These are phyloP conservation scores for Esox masquinongy DNA, from an alignment of 2,797 vertebrate genomes.

Conservation along the genomic window DNA sequence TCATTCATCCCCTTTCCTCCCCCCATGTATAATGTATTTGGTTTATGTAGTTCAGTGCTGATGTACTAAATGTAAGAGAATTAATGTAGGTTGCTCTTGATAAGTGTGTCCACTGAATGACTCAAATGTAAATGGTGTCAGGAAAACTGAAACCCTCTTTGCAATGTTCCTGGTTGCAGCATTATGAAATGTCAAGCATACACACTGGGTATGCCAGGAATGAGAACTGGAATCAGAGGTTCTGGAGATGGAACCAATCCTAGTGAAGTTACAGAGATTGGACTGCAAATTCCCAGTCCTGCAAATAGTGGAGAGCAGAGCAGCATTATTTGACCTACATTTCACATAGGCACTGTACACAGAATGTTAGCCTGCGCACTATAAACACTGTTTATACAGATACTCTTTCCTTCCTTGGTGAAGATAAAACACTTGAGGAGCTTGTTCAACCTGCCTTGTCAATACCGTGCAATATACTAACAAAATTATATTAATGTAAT, in stretches of 20 bases:
- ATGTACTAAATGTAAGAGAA: too few relatives aligned
- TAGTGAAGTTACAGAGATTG: slow-evolving; percentile 29
- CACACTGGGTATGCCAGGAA: slow-evolving; percentile 25
- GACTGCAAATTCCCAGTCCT: slow-evolving; percentile 20
- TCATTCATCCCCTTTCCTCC: too few relatives aligned
- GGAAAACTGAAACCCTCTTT: not conserved
- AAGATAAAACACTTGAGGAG: slow-evolving; percentile 6
- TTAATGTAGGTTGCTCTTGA: too few relatives aligned
- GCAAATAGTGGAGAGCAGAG: slow-evolving; percentile 38
- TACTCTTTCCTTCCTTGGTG: slow-evolving; percentile 4
- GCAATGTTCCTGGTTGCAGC: not conserved
- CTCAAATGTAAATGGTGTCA: not conserved
- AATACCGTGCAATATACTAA: too few relatives aligned
- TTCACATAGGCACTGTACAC: slow-evolving; percentile 37
- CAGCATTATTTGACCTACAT: slow-evolving; percentile 60
- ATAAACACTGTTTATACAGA: slow-evolving; percentile 30
- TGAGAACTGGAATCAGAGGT: slow-evolving; percentile 20
- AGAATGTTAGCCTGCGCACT: slow-evolving; percentile 34
- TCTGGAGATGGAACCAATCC: slow-evolving; percentile 34
- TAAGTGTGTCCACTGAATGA: too few relatives aligned
- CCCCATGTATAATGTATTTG: too few relatives aligned
- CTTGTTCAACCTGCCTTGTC: slow-evolving; percentile 4
- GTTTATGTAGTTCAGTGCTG: too few relatives aligned
- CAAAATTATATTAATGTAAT: too few relatives aligned
- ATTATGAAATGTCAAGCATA: slow-evolving; percentile 4